These are phyloP conservation scores for Desoria tigrina DNA, from an alignment of 2,888 invertebrate species.

Conservation along the genomic window DNA sequence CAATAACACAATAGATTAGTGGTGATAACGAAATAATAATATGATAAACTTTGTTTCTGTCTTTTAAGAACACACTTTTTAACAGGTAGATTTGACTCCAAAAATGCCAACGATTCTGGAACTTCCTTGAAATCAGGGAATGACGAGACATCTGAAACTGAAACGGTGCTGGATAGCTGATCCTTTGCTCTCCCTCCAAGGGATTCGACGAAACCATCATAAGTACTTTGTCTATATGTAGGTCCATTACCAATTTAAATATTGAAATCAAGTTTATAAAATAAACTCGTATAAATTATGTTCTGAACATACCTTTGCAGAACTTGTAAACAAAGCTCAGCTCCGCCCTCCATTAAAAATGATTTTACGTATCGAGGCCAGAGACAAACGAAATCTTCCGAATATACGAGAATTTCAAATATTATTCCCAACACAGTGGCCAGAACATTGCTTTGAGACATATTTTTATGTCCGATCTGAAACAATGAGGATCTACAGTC, in stretches of 20 bases:
- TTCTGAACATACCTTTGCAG: background rate
- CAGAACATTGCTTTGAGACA: too few species aligned
- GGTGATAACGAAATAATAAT: too few species aligned
- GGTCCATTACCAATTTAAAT: conserved; percentile 1
- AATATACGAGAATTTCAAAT: too few species aligned
- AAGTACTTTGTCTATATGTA: background rate
- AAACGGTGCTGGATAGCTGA: background rate
- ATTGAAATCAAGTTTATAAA: background rate
- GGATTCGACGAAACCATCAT: background rate
- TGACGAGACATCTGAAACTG: conserved; percentile 1
- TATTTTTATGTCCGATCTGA: too few species aligned
- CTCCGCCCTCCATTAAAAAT: conserved; percentile 7
- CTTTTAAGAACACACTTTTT: too few species aligned
- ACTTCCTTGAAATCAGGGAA: background rate
- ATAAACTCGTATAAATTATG: background rate
- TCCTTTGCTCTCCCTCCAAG: background rate
- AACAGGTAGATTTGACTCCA: background rate
- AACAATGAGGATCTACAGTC: too few species aligned
- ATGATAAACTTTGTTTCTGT: too few species aligned
- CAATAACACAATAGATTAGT: too few species aligned
- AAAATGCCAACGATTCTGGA: conserved; percentile 5
- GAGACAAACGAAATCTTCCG: too few species aligned
- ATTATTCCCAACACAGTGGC: too few species aligned
- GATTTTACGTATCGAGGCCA: conserved; percentile 1
- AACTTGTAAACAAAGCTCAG: conserved; percentile 11